These are phyloP conservation scores for Coronaproctus castanopsis DNA, from an alignment of 2,888 invertebrate species.

Conservation along the genomic window DNA sequence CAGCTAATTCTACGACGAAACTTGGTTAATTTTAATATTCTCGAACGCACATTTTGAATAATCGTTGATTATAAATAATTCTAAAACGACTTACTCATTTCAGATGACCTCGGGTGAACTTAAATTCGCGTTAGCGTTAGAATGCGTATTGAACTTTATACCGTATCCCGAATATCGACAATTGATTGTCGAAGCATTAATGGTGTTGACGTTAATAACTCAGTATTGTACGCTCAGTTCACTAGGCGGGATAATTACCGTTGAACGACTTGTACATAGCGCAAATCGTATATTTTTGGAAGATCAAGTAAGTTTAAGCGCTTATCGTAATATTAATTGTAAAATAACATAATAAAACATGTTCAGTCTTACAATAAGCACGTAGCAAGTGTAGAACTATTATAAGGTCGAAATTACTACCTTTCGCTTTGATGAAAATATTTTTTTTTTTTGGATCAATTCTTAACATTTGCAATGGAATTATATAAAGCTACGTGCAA, in stretches of 20 bases:
- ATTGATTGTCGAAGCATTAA: slow-evolving; percentile 85
- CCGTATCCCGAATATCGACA: slow-evolving; percentile 97
- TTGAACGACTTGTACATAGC: slow-evolving; percentile 78
- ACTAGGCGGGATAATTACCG: slow-evolving; percentile 59
- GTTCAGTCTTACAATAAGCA: neutral
- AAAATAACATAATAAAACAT: neutral
- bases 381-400: neutral
- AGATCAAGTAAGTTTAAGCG: slow-evolving; percentile 61
- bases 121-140: slow-evolving; percentile 93
- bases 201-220: slow-evolving; percentile 79
- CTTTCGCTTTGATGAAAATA: too few relatives aligned
- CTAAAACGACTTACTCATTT: too few relatives aligned
- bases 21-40: too few relatives aligned
- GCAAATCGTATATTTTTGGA: slow-evolving; percentile 88
- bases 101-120: slow-evolving; percentile 94
- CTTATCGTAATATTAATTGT: neutral
- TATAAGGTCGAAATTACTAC: too few relatives aligned
- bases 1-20: too few relatives aligned
- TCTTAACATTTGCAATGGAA: too few relatives aligned
- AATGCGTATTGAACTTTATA: slow-evolving; percentile 87
- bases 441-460: too few relatives aligned
- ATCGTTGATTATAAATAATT: too few relatives aligned
- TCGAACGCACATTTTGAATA: too few relatives aligned
- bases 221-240: slow-evolving; percentile 62
- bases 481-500: too few relatives aligned